Conservation (phyloP, 2,113 vertebrate species). For the Actenoides lindsayi region DNA sequence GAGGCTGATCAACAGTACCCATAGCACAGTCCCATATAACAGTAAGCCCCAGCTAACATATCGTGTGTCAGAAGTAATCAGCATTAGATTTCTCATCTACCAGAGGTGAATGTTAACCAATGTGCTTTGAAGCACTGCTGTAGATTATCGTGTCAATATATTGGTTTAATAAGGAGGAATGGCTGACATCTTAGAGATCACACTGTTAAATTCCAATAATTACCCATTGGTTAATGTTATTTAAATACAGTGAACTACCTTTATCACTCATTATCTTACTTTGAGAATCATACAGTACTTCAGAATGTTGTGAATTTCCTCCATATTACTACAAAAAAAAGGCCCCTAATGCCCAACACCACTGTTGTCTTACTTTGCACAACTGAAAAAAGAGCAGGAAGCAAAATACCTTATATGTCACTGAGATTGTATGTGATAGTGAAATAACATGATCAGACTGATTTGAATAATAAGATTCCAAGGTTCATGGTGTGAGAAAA, state of each 20-base stretch:
- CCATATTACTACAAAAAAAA: neutral
- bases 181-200: neutral
- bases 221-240: neutral
- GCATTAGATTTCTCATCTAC: neutral
- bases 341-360: rapidly evolving
- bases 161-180: neutral
- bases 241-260: neutral
- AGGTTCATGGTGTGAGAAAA: neutral
- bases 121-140: neutral
- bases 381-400: neutral
- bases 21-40: neutral
- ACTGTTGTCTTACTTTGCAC: neutral
- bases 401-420: slow-evolving; percentile 1
- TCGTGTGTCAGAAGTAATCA: neutral
- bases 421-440: slow-evolving; percentile 23
- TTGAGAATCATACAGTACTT: neutral
- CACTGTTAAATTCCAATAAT: neutral
- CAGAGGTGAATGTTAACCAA: neutral
- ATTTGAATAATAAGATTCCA: slow-evolving; percentile 53
- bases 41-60: neutral
- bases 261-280: neutral
- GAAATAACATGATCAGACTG: slow-evolving; percentile 15
- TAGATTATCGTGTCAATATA: neutral
- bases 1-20: neutral
- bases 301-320: neutral